Evolutionary conservation across 1,140 invertebrate genomes (phyloP).

Genomic region (Brachionus rotundiformis): DNA sequence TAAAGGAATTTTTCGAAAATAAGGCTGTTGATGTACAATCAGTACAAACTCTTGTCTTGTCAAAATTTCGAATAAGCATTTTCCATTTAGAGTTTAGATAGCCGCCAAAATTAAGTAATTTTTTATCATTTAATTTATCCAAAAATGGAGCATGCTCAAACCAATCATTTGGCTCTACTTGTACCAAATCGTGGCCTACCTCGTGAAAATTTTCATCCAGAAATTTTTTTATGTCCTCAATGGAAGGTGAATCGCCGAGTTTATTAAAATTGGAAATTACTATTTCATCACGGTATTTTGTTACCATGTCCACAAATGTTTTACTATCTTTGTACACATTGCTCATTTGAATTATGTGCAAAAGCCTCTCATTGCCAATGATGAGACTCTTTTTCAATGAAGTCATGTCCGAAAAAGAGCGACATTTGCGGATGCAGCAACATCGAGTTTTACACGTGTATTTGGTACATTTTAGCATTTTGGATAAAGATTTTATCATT

Average conservation of each 20-base stretch:
- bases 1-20: slow-evolving; percentile 58
- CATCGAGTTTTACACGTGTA: neutral
- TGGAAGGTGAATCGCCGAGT: neutral
- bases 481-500: neutral
- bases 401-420: slow-evolving; percentile 12
- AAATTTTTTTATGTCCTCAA: slow-evolving; percentile 27
- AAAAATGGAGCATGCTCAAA: slow-evolving; percentile 16
- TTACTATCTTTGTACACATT: slow-evolving; percentile 49
- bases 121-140: neutral
- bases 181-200: slow-evolving; percentile 2
- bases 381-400: slow-evolving; percentile 5
- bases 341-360: slow-evolving; percentile 52
- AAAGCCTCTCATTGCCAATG: slow-evolving; percentile 15
- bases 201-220: slow-evolving; percentile 35
- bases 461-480: slow-evolving; percentile 11
- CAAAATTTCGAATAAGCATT: slow-evolving; percentile 18
- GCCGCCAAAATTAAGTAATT: slow-evolving; percentile 12
- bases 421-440: slow-evolving; percentile 16
- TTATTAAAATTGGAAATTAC: neutral
- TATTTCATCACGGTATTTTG: neutral
- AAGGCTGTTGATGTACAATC: slow-evolving; percentile 13
- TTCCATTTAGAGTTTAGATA: slow-evolving; percentile 48
- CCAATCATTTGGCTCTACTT: slow-evolving; percentile 51
- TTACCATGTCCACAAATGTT: slow-evolving; percentile 51
- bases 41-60: neutral